Percentiles rank a stretch among this genome's conserved stretches.
These are phyloP conservation scores for Bombyx mandarina DNA, from an alignment of 1,140 invertebrate genomes.

Conservation along the genomic window DNA sequence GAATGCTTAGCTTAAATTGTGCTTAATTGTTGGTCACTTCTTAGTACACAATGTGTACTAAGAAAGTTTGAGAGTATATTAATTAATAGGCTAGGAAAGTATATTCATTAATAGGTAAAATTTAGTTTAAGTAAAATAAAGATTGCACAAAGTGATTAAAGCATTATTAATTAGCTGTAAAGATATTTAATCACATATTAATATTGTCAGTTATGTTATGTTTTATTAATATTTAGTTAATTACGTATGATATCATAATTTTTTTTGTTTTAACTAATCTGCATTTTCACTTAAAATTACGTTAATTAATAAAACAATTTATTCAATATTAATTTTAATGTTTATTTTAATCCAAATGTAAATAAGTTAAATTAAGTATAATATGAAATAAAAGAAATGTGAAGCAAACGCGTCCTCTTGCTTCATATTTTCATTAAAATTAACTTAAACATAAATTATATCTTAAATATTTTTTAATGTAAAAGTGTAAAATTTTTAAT, in stretches of 20 bases:
- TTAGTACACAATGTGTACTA: slow-evolving; percentile 32
- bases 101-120: slow-evolving; percentile 7
- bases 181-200: slow-evolving; percentile 6
- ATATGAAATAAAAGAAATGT: too few species aligned
- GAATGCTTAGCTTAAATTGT: too few species aligned
- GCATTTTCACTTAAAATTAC: slow-evolving; percentile 41
- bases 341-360: slow-evolving; percentile 7
- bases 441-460: slow-evolving; percentile 4
- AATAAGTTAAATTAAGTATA: too few species aligned
- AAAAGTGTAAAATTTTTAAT: slow-evolving; percentile 5
- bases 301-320: slow-evolving; percentile 18
- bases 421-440: slow-evolving; percentile 29
- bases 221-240: neutral
- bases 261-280: slow-evolving; percentile 29
- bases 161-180: slow-evolving; percentile 5
- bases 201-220: neutral
- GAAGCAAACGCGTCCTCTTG: slow-evolving; percentile 63
- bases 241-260: neutral
- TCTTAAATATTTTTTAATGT: neutral
- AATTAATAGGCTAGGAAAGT: slow-evolving; percentile 10
- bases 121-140: slow-evolving; percentile 12
- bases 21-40: slow-evolving; percentile 20
- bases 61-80: slow-evolving; percentile 23
- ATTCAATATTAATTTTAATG: slow-evolving; percentile 14
- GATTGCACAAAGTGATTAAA: slow-evolving; percentile 23